phyloP scores from a whole-genome alignment of 2,113 vertebrate genomes.

The Sisor rabdophorus region DNA sequence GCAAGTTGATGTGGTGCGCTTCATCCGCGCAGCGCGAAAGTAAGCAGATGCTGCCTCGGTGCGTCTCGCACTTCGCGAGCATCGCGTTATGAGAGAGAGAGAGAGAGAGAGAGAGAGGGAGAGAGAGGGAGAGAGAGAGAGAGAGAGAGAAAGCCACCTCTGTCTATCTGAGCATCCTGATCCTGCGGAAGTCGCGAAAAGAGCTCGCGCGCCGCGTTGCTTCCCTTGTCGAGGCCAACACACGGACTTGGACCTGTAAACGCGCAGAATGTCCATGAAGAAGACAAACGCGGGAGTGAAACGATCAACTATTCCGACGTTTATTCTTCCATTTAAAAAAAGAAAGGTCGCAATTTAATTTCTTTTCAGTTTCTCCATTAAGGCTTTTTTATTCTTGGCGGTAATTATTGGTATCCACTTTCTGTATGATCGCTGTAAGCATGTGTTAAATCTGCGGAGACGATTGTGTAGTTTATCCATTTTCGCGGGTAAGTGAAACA shows the following conservation, averaged over 20 bases:
- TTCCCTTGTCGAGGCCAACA: constrained; percentile 46
- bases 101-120: constrained; percentile 37
- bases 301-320: constrained; percentile 15
- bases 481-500: constrained; percentile 44
- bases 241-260: constrained; percentile 45
- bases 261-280: constrained; percentile 15
- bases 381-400: neutral
- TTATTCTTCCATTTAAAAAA: constrained; percentile 3
- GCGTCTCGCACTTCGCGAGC: constrained; percentile 40
- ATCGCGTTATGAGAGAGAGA: constrained; percentile 38
- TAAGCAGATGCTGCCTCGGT: constrained; percentile 48
- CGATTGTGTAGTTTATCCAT: constrained; percentile 31
- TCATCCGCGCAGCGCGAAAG: constrained; percentile 23
- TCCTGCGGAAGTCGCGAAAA: constrained; percentile 45
- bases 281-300: constrained; percentile 42
- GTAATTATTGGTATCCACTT: neutral
- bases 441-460: constrained; percentile 26
- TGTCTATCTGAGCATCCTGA: constrained; percentile 51
- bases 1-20: neutral
- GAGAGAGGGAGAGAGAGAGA: constrained; percentile 34
- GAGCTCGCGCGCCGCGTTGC: constrained; percentile 40
- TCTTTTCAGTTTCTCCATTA: neutral
- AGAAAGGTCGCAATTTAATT: neutral
- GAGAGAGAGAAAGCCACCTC: constrained; percentile 37
- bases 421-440: constrained; percentile 15